Evolutionary conservation across 2,888 invertebrate species (phyloP), one percentile per base, ranked within the genome.

Genomic region (Calliphora vomitoria): DNA sequence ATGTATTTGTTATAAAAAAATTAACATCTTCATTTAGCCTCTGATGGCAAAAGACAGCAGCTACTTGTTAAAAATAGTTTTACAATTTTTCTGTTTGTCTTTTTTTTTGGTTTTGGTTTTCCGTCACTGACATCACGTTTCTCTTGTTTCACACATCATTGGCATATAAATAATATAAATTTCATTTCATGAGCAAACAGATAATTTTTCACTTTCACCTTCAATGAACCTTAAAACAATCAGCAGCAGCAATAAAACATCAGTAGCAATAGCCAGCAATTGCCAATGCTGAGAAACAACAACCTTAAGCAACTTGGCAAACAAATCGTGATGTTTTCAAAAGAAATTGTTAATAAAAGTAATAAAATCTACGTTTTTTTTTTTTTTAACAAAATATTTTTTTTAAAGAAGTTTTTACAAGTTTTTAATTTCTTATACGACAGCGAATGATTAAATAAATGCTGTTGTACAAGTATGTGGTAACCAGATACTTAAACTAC

Each of bases 181-280:
- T 35, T 72, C 64, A 55, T 86, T 62, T 38, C 80, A 86, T 69
- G 47, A 58, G 53, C 66, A 69, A 58, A 74, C 69, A 35, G 25
- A 76, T 82, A 76, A 75, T 75, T 85, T 87, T 87, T 82, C 79
- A 82, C 87, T 87, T 87, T 87, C 87, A 87, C 87, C 87, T 87
- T 85, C 85, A 87, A 85, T 85, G 87, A 87, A 87, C 87, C 87
- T 85, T 71, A 85, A 64, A 71, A 35, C 47, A 69, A 47, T 15
- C 55, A 55, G 18, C 38, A 47, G 18, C 66, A 8, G 53, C 55
- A 44, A 18, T 50, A 64, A 60, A 18, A 25, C 10, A 68, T 18
- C 53, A 78, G 15, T 41, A 18, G 44, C 20, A 20, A 20, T 50
- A 50, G 47, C 6, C 6, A 53, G 66, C 10, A 44, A 11, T 41